Conservation (phyloP, 2,888 invertebrate genomes). For the Rhodophaea formosa region DNA sequence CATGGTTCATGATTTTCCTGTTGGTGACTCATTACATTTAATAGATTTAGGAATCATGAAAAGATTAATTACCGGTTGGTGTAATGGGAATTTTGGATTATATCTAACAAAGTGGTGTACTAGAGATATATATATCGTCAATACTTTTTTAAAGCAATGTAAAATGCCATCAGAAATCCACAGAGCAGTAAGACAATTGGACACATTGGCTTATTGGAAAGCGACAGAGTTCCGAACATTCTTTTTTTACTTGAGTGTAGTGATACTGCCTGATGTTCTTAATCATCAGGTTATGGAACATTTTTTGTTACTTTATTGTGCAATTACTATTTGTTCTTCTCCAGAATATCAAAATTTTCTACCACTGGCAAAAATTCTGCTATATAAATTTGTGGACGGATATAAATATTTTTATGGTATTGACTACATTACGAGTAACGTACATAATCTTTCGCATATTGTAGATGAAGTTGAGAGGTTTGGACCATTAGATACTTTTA, state of each 20-base stretch:
- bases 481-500: conserved; percentile 4
- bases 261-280: not conserved
- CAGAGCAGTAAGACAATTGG: too few relatives aligned
- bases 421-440: too few relatives aligned
- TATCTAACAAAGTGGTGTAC: conserved; percentile 27
- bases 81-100: conserved; percentile 29
- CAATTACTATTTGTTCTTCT: conserved; percentile 1
- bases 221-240: conserved; percentile 25
- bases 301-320: not conserved
- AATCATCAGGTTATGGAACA: not conserved
- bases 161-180: too few relatives aligned
- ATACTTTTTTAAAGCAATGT: too few relatives aligned
- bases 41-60: conserved; percentile 30
- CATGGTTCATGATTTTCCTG: conserved; percentile 34
- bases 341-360: not conserved
- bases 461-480: conserved; percentile 4
- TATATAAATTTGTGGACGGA: not conserved
- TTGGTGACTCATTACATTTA: conserved; percentile 15
- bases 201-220: conserved; percentile 23
- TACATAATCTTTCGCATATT: too few relatives aligned
- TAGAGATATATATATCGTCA: too few relatives aligned
- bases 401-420: too few relatives aligned
- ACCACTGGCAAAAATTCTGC: not conserved
- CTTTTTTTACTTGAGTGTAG: conserved; percentile 21
- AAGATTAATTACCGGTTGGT: conserved; percentile 28